These are phyloP conservation scores for Teleogryllus oceanicus DNA, from an alignment of 2,888 invertebrate species.

Conservation along the genomic window DNA sequence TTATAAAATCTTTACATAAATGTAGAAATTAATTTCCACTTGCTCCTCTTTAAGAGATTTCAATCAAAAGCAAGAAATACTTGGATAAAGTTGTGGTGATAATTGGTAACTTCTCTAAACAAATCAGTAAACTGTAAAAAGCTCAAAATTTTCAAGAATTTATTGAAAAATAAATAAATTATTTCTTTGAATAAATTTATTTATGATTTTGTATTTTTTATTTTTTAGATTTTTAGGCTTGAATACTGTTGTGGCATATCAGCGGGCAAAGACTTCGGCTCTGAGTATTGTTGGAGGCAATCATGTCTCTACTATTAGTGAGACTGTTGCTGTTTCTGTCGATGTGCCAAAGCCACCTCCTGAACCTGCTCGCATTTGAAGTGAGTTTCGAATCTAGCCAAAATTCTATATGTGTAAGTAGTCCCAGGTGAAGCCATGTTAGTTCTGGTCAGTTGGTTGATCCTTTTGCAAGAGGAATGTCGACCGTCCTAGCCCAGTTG, in stretches of 20 bases:
- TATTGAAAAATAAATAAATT: constrained; percentile 19
- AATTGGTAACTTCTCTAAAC: background rate
- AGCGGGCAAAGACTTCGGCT: constrained; percentile 83
- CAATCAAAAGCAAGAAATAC: background rate
- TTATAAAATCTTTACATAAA: no score
- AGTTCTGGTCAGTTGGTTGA: no score
- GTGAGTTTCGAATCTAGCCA: background rate
- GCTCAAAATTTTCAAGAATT: constrained; percentile 18
- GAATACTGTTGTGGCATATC: constrained; percentile 85
- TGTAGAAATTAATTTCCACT: no score
- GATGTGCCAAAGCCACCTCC: constrained; percentile 45
- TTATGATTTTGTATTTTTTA: constrained; percentile 30
- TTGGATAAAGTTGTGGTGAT: background rate
- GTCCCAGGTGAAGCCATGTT: no score
- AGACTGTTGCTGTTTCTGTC: constrained; percentile 52
- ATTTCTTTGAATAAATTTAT: background rate
- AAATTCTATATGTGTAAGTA: no score
- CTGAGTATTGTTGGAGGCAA: constrained; percentile 64
- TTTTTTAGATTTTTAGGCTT: constrained; percentile 72
- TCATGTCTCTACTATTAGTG: constrained; percentile 55
- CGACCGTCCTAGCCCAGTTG: no score
- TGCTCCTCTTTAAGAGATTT: background rate
- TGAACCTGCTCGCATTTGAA: constrained; percentile 30
- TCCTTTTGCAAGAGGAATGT: no score
- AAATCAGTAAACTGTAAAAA: background rate